Conservation (phyloP, 2,113 vertebrate species). For the Ceuthmochares aereus region DNA sequence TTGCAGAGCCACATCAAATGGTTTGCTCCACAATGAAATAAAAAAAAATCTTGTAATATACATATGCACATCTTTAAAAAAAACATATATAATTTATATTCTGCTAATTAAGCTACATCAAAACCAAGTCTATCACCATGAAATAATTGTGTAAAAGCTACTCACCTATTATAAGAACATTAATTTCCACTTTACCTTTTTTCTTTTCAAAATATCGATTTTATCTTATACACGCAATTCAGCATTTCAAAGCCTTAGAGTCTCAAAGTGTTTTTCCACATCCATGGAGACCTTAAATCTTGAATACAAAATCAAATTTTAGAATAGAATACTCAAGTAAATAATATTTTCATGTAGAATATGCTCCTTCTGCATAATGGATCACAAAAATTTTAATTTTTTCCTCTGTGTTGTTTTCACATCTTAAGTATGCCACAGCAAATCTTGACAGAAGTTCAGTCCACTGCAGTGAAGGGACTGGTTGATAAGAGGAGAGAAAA, state of each 20-base stretch:
- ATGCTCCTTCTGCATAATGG: conserved; percentile 14
- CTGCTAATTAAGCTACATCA: conserved; percentile 77
- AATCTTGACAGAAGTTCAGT: neutral
- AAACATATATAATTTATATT: conserved; percentile 75
- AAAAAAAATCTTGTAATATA: conserved; percentile 61
- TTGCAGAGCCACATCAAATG: conserved; percentile 74
- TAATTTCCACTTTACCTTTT: conserved; percentile 69
- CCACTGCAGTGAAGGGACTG: neutral
- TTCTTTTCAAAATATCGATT: conserved; percentile 50
- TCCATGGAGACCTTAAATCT: conserved; percentile 48
- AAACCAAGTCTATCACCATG: conserved; percentile 59
- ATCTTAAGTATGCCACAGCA: neutral
- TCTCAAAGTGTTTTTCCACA: conserved; percentile 56
- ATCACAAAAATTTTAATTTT: conserved; percentile 45
- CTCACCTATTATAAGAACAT: conserved; percentile 74
- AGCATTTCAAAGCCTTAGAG: conserved; percentile 44
- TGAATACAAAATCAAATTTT: conserved; percentile 66
- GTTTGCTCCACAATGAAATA: conserved; percentile 73
- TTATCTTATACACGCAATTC: conserved; percentile 62
- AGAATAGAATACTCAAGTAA: conserved; percentile 48
- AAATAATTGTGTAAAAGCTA: conserved; percentile 72
- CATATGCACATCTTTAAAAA: conserved; percentile 65
- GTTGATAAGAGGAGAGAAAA: neutral
- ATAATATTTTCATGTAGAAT: conserved; percentile 40
- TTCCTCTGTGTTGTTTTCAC: neutral